These are phyloP conservation scores for Parnassius apollo DNA, from an alignment of 2,888 invertebrate genomes.

Conservation along the genomic window DNA sequence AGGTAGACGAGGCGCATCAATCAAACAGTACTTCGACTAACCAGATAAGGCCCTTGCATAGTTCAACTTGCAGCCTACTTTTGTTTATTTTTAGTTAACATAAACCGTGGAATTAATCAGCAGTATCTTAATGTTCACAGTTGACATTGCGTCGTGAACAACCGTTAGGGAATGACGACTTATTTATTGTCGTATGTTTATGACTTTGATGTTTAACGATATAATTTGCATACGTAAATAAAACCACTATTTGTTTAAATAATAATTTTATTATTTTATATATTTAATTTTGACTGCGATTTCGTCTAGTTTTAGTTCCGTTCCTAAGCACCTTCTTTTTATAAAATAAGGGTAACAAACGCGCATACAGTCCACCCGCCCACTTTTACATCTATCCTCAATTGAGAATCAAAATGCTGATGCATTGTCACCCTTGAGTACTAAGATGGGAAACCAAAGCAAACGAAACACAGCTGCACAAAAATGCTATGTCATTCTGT, in stretches of 20 bases:
- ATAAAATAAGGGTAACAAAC: too few species aligned
- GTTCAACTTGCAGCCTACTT: neutral
- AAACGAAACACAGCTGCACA: too few species aligned
- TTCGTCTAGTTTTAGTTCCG: too few species aligned
- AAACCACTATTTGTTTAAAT: neutral
- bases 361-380: too few species aligned
- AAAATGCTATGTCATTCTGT: too few species aligned
- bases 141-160: neutral
- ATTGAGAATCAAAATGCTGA: too few species aligned
- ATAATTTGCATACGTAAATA: neutral
- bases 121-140: slow-evolving; percentile 1
- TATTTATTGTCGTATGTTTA: neutral
- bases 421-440: too few species aligned
- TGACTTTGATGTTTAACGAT: neutral
- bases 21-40: slow-evolving; percentile 4
- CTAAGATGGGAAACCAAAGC: too few species aligned
- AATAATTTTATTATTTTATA: too few species aligned
- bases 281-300: too few species aligned
- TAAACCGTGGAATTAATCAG: neutral
- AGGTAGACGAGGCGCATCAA: slow-evolving; percentile 6
- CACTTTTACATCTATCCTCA: too few species aligned
- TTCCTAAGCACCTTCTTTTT: too few species aligned
- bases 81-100: neutral
- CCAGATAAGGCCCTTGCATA: slow-evolving; percentile 5
- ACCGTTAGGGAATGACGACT: slow-evolving; percentile 3